These are phyloP conservation scores for Strigamia maritima DNA, from an alignment of 2,888 invertebrate genomes.

Conservation along the genomic window DNA sequence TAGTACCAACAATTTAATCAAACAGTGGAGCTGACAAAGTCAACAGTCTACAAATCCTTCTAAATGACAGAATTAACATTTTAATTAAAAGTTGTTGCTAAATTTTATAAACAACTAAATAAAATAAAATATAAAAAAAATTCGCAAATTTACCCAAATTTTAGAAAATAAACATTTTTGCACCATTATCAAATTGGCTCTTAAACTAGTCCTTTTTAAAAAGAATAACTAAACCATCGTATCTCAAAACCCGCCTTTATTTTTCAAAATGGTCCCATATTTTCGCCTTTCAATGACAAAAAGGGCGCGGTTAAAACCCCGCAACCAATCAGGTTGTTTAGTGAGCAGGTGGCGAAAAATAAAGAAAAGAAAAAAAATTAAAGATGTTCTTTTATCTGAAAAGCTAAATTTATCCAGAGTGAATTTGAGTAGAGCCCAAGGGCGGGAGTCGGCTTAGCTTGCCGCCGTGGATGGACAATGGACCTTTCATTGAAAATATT, in stretches of 20 bases:
- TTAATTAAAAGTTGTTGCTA: neutral
- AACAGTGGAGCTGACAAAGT: neutral
- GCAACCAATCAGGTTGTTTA: neutral
- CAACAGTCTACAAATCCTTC: neutral
- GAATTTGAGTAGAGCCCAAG: neutral
- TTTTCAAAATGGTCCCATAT: neutral
- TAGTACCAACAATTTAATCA: conserved; percentile 7
- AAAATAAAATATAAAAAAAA: neutral
- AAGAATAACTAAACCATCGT: neutral
- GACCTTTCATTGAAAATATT: neutral
- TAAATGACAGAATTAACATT: neutral
- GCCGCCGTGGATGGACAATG: neutral
- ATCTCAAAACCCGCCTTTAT: neutral
- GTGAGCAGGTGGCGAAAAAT: conserved; percentile 2
- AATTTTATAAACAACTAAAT: neutral
- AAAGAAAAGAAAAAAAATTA: neutral
- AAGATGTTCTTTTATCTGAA: conserved; percentile 25
- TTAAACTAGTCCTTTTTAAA: neutral
- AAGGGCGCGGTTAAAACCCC: neutral
- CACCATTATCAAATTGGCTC: neutral
- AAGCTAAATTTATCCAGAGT: neutral
- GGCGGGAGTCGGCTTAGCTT: neutral
- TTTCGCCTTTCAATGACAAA: neutral
- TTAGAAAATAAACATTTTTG: neutral
- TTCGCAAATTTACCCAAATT: neutral